Evolutionary conservation across 2,888 invertebrate genomes (phyloP), one percentile per base, ranked within the genome.

Genomic region (Sinopyrophorus schimmeli): DNA sequence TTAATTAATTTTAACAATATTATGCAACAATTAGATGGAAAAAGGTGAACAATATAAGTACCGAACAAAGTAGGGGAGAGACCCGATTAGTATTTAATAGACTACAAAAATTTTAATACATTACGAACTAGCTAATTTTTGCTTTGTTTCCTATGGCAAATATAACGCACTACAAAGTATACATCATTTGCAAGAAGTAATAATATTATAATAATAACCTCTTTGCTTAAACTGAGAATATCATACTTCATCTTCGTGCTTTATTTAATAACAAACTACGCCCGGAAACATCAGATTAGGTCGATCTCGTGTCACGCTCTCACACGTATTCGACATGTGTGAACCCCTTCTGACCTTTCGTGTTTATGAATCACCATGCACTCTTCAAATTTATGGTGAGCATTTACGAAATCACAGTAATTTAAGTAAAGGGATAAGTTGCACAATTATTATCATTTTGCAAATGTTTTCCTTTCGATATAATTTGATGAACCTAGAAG

Each of bases 251-350:
- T 15, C 42, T 48, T 41, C 26, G 42, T 30, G 27, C 37, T 38
- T 42, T 28, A 42, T 48, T 52, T 52, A 52, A 52, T 47, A 38
- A 52, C 47, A 42, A 47, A 32, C 32, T 47, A 47, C 21, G 48
- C 43, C 48, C 42, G 48, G 53, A 53, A 53, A 53, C 48, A 34
- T 50, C 30, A 35, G 44, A n/a, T 39, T 28, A 43, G 52, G 42
- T 43, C 42, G 34, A 42, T 42, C 42, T 48, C 48, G 49, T 49
- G 49, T 44, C 43, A 44, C 15, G 43, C 42, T 48, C 48, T 53
- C 53, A 53, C 53, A 48, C 53, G 48, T 53, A 48, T 53, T 37
- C 48, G 53, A 53, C 48, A 48, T 41, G 42, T 43, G 47, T 30
- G 48, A 43, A 28, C 31, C 26, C 53, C 14, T 43, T 41, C 34